A percentile compares a stretch with the other conserved stretches of the same genome.
Conservation (phyloP, 2,797 vertebrate genomes). For the Melanotaenia nigrans region DNA sequence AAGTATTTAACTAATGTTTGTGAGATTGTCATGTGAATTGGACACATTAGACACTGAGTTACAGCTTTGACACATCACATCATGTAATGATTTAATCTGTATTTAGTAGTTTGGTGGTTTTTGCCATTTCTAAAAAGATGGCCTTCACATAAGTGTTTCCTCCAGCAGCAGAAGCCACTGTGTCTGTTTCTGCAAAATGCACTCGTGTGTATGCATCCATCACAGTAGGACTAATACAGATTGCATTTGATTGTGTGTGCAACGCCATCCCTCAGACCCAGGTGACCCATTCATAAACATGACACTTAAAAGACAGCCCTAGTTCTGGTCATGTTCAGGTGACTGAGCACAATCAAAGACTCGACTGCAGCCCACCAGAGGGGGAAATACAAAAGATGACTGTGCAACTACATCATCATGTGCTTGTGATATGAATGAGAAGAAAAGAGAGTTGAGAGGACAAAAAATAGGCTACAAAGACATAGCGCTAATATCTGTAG, state of each 20-base stretch:
- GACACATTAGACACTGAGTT: background rate
- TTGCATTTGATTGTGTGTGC: slow-evolving; percentile 26
- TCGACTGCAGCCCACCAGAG: slow-evolving; percentile 18
- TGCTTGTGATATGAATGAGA: slow-evolving; percentile 71
- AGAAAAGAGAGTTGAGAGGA: slow-evolving; percentile 55
- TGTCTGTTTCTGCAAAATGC: slow-evolving; percentile 10
- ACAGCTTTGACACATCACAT: background rate
- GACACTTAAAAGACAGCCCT: slow-evolving; percentile 54
- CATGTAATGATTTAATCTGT: background rate
- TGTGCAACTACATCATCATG: slow-evolving; percentile 55
- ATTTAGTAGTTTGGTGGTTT: background rate
- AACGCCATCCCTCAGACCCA: slow-evolving; percentile 41
- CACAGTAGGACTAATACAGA: slow-evolving; percentile 45
- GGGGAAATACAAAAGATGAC: slow-evolving; percentile 23
- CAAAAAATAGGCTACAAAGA: slow-evolving; percentile 45
- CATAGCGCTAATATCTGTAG: slow-evolving; percentile 50
- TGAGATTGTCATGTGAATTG: background rate
- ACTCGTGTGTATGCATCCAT: slow-evolving; percentile 20
- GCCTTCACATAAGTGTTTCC: slow-evolving; percentile 22
- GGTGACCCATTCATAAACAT: slow-evolving; percentile 29
- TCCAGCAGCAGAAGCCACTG: slow-evolving; percentile 31
- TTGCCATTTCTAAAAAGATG: slow-evolving; percentile 1
- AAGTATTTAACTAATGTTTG: background rate
- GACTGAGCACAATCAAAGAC: slow-evolving; percentile 62
- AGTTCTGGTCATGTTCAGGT: slow-evolving; percentile 78